Evolutionary conservation across 2,888 invertebrate genomes (phyloP).

Genomic region (Eupithecia subfuscata): DNA sequence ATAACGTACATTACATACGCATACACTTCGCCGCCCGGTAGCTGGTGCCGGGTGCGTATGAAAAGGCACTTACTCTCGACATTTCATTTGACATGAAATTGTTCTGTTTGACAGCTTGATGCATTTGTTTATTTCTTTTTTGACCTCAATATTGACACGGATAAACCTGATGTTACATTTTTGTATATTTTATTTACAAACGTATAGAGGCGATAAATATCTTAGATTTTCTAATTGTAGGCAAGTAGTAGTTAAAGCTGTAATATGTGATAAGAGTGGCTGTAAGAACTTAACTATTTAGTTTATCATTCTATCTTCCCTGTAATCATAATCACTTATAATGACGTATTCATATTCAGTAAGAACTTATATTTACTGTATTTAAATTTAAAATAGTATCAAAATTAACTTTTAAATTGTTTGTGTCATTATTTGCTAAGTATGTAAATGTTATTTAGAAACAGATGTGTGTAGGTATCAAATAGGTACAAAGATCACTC

Average conservation of each 20-base stretch:
- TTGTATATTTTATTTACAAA: conserved; percentile 75
- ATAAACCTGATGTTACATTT: conserved; percentile 62
- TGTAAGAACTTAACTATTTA: conserved; percentile 73
- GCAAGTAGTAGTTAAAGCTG: conserved; percentile 75
- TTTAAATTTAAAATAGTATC: conserved; percentile 46
- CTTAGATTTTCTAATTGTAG: conserved; percentile 82
- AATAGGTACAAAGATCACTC: conserved; percentile 69
- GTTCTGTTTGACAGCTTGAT: conserved; percentile 55
- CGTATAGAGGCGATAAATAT: conserved; percentile 75
- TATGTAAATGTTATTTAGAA: conserved; percentile 58
- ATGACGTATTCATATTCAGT: conserved; percentile 40
- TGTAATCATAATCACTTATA: conserved; percentile 50
- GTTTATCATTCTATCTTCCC: conserved; percentile 67
- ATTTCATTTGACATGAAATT: conserved; percentile 45
- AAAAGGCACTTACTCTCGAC: conserved; percentile 13
- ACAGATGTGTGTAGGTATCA: conserved; percentile 66
- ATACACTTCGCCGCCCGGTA: too few relatives aligned
- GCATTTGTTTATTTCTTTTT: conserved; percentile 59
- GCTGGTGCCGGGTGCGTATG: too few relatives aligned
- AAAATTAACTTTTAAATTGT: conserved; percentile 47
- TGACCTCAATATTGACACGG: conserved; percentile 64
- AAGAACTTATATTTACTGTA: conserved; percentile 54
- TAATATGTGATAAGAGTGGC: conserved; percentile 83
- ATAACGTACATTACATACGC: too few relatives aligned
- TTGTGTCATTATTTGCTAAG: conserved; percentile 58